phyloP scores from a whole-genome alignment of 2,888 invertebrate genomes.

The Netelia fuscicornis region DNA sequence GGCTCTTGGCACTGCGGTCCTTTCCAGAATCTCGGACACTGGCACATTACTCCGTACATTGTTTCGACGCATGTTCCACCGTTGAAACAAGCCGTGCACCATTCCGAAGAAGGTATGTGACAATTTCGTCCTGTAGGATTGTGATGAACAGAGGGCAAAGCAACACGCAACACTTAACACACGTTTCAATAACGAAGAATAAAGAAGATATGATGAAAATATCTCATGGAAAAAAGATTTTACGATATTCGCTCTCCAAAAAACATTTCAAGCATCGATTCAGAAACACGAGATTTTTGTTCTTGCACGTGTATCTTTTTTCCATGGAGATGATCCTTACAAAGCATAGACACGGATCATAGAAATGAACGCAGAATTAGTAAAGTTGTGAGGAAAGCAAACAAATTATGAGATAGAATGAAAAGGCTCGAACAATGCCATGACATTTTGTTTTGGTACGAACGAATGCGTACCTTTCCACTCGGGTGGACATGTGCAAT shows the following conservation, averaged over 20 bases:
- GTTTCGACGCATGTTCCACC: slow-evolving; percentile 85
- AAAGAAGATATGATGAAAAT: slow-evolving; percentile 29
- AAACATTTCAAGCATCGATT: too few relatives aligned
- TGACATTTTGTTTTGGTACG: background rate
- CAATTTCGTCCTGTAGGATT: slow-evolving; percentile 76
- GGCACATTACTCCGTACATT: slow-evolving; percentile 76
- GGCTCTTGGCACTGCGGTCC: slow-evolving; percentile 85
- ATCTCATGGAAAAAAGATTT: slow-evolving; percentile 11
- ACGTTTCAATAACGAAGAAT: slow-evolving; percentile 41
- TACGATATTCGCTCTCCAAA: background rate
- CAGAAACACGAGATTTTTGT: background rate
- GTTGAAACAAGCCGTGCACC: slow-evolving; percentile 85
- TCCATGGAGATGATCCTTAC: background rate
- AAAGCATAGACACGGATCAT: background rate
- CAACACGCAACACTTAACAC: slow-evolving; percentile 57
- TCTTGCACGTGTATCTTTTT: background rate
- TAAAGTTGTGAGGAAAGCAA: background rate
- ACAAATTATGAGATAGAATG: background rate
- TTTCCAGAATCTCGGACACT: slow-evolving; percentile 80
- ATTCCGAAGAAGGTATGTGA: slow-evolving; percentile 74
- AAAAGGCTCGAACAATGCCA: background rate
- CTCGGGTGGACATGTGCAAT: slow-evolving; percentile 90
- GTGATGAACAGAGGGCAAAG: slow-evolving; percentile 47
- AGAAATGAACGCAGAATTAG: background rate
- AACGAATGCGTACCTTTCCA: slow-evolving; percentile 87